Conservation (phyloP, 2,888 invertebrate species). For the Dimorphilus gyrociliatus region DNA sequence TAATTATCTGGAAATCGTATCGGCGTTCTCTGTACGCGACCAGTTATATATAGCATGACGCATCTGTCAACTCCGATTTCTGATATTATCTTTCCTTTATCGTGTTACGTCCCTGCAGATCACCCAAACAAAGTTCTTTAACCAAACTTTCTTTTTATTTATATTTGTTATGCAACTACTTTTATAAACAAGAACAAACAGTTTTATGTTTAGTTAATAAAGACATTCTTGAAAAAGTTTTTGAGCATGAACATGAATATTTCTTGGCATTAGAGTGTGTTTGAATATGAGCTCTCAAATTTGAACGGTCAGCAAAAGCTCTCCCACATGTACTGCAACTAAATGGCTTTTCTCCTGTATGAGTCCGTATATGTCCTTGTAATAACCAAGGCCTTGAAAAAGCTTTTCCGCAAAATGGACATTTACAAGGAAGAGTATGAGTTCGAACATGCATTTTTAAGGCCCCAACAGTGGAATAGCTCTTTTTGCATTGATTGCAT, state of each 20-base stretch:
- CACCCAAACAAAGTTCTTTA: no score
- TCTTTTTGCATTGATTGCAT: constrained; percentile 82
- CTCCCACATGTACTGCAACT: constrained; percentile 77
- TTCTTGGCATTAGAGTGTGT: constrained; percentile 89
- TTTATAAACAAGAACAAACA: no score
- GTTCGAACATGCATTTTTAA: constrained; percentile 91
- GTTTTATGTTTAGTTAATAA: constrained; percentile 79
- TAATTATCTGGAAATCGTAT: no score
- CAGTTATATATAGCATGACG: no score
- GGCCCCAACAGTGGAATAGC: constrained; percentile 75
- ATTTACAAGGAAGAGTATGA: constrained; percentile 84
- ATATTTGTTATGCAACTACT: no score
- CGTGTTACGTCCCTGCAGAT: no score
- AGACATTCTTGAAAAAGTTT: constrained; percentile 86
- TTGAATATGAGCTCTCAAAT: constrained; percentile 77
- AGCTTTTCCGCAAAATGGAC: constrained; percentile 77
- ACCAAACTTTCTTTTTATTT: no score
- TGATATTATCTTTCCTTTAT: no score
- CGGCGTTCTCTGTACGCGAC: no score
- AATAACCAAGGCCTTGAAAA: constrained; percentile 84
- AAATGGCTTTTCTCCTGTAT: constrained; percentile 92
- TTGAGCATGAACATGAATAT: constrained; percentile 77
- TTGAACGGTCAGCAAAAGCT: constrained; percentile 82
- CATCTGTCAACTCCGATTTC: no score
- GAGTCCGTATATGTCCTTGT: constrained; percentile 84